Percentiles rank a stretch among this genome's conserved stretches.
phyloP scores from a whole-genome alignment of 2,888 invertebrate species.

The Sarcophaga variegata region DNA sequence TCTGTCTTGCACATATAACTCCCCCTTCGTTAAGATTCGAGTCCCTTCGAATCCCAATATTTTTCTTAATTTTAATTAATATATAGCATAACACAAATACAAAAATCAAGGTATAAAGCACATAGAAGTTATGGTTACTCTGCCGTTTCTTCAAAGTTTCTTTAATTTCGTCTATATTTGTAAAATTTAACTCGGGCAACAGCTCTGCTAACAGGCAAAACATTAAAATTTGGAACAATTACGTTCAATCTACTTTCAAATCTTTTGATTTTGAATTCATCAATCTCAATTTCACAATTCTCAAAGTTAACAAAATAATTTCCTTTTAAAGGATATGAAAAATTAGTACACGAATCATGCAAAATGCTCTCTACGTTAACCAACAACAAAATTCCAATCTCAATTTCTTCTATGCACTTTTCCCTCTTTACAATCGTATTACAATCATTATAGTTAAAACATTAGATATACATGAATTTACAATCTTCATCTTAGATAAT shows the following conservation, averaged over 20 bases:
- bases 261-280: slow-evolving; percentile 35
- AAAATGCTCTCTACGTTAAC: background rate
- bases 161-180: slow-evolving; percentile 12
- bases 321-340: background rate
- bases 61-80: slow-evolving; percentile 17
- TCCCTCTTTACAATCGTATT: slow-evolving; percentile 8
- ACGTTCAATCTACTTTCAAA: slow-evolving; percentile 26
- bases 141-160: slow-evolving; percentile 12
- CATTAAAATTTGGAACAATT: slow-evolving; percentile 46
- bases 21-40: slow-evolving; percentile 41
- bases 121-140: slow-evolving; percentile 20
- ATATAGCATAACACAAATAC: slow-evolving; percentile 20
- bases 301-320: background rate
- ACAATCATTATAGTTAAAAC: background rate
- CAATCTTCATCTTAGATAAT: slow-evolving; percentile 18
- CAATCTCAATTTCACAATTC: slow-evolving; percentile 34
- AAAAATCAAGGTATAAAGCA: slow-evolving; percentile 6
- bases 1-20: background rate
- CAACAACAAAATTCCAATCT: slow-evolving; percentile 8
- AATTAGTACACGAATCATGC: background rate
- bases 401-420: background rate
- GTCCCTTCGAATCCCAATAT: slow-evolving; percentile 40
- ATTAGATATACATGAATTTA: background rate
- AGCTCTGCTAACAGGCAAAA: slow-evolving; percentile 33
- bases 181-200: slow-evolving; percentile 33